Base-by-base conservation (phyloP, 2,113 vertebrate species). In the Alexandromys fortis region DNA sequence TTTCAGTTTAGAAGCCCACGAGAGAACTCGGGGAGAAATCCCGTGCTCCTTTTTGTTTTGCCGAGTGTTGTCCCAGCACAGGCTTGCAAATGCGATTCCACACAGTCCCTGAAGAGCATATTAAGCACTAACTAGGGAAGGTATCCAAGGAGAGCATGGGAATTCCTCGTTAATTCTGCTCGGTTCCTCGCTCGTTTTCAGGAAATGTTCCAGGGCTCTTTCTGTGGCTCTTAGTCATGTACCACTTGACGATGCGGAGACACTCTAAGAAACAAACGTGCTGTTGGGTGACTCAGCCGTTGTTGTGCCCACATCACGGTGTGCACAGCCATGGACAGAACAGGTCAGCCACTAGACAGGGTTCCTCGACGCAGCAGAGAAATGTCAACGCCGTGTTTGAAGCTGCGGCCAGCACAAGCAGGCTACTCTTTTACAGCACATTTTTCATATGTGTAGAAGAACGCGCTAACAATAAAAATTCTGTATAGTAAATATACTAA, bases 1-100 rank as follows among this genome's bases (percentile, higher is more conserved):
- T 86, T 96, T 90, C 42, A 79, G 70, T 65, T 93, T 88, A 75
- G 67, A 86, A 85, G n/a, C 28, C 78, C 47, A 22, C 0, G 78
- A 26, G 65, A 58, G 55, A 94, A 86, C 38, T 28, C 49, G 47
- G 42, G 42, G 42, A 70, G 73, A 79, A 91, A 52, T 35, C 72
- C 38, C 24, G 16, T 0, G 0, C 35, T 68, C 65, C 70, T 38
- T 94, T 65, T 52, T 88, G 35, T n/a, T 89, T 91, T 38, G 38
- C 86, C 38, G 61, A 88, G 49, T 79, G 55, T 68, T 72, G 45
- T 67, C 78, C 6, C 19, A 47, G 3, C 73, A 33, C 73, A n/a
- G 65, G 7, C 58, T 90, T 87, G 11, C 89, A 95, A 98, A 96
- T 85, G 92, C 91, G 95, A 90, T 91, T 6, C 65, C 35, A 55